Evolutionary conservation across 2,888 invertebrate genomes (phyloP).

Genomic region (Conops quadrifasciatus): DNA sequence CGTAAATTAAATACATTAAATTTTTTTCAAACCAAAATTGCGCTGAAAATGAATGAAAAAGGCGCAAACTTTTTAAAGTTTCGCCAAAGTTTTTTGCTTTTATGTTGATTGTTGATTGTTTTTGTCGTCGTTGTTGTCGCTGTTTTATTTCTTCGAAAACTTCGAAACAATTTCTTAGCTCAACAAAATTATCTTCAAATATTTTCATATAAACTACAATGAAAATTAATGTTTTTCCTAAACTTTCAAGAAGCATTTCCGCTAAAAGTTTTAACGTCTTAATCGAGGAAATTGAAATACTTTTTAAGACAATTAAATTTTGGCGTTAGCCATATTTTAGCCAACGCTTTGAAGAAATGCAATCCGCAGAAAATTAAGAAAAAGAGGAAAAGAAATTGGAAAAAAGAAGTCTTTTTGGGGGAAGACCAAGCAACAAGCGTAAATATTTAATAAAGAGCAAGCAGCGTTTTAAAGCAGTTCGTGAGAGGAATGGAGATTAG

Average conservation of each 20-base stretch:
- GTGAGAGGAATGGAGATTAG: too few species aligned
- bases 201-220: slow-evolving; percentile 7
- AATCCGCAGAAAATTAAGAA: background rate
- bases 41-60: too few species aligned
- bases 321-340: slow-evolving; percentile 11
- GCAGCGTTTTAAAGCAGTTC: too few species aligned
- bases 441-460: too few species aligned
- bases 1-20: too few species aligned
- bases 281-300: slow-evolving; percentile 19
- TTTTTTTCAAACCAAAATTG: too few species aligned
- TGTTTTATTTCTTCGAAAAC: background rate
- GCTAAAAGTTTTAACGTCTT: slow-evolving; percentile 23
- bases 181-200: slow-evolving; percentile 15
- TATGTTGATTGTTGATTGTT: too few species aligned
- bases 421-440: too few species aligned
- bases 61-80: too few species aligned
- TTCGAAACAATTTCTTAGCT: background rate
- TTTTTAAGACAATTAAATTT: slow-evolving; percentile 15
- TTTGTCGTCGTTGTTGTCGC: background rate
- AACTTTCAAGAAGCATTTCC: background rate
- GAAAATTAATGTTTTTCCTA: background rate
- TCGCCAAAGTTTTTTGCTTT: too few species aligned
- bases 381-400: background rate
- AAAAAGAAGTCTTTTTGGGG: background rate
- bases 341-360: background rate